Evolutionary conservation across 2,797 vertebrate genomes (phyloP).

Genomic region (Siniperca undulata): DNA sequence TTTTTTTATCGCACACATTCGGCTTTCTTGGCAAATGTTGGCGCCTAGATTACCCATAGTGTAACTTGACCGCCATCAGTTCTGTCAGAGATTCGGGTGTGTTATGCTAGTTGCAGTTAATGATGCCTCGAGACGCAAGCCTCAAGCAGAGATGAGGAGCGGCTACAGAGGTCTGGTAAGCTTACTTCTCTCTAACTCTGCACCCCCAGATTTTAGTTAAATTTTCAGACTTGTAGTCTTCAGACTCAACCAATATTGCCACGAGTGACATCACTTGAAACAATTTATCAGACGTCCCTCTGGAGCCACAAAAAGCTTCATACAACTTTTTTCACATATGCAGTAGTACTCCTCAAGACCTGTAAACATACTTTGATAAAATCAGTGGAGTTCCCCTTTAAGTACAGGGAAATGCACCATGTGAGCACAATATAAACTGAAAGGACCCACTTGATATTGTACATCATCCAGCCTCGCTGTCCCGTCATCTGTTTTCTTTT

Average conservation of each 20-base stretch:
- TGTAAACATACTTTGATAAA: constrained; percentile 13
- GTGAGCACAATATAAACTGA: not conserved
- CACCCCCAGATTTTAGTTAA: constrained; percentile 8
- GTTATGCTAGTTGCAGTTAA: not conserved
- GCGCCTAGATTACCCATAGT: constrained; percentile 4
- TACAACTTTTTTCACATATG: constrained; percentile 4
- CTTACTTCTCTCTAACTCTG: not conserved
- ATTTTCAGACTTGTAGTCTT: constrained; percentile 29
- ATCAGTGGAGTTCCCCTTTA: constrained; percentile 15
- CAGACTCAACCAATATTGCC: not conserved
- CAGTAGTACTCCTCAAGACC: not conserved
- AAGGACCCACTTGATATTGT: not conserved
- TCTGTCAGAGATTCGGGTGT: not conserved
- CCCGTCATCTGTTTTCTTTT: not conserved
- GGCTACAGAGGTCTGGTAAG: constrained; percentile 17
- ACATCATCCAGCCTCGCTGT: not conserved
- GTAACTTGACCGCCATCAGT: not conserved
- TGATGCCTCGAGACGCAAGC: not conserved
- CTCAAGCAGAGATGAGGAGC: constrained; percentile 10
- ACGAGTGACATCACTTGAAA: constrained; percentile 5
- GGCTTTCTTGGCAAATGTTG: not conserved
- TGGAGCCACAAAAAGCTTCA: constrained; percentile 10
- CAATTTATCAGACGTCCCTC: constrained; percentile 14
- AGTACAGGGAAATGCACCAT: not conserved
- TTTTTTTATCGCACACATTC: not conserved